Percentiles rank a stretch among this genome's conserved stretches.
Evolutionary conservation across 2,797 vertebrate genomes (phyloP).

Genomic region (Halcyon badia): DNA sequence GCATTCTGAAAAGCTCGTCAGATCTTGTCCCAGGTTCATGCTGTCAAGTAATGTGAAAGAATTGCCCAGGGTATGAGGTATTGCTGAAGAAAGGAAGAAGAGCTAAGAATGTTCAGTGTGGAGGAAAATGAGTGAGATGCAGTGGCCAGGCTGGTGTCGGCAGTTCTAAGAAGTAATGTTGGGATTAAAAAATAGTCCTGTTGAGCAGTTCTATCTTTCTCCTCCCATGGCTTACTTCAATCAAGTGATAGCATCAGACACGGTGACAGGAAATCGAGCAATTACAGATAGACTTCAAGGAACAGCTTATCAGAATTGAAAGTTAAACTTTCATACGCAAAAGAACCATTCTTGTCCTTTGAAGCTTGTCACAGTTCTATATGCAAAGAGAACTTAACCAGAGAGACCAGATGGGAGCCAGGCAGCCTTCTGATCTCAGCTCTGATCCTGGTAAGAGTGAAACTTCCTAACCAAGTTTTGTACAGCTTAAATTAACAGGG

Average conservation of each 20-base stretch:
- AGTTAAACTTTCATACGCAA: slow-evolving; percentile 28
- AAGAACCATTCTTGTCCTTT: slow-evolving; percentile 26
- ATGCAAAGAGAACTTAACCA: not conserved
- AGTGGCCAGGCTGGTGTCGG: not conserved
- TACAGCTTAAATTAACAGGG: not conserved
- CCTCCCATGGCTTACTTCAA: slow-evolving; percentile 34
- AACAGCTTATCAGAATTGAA: slow-evolving; percentile 30
- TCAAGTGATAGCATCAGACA: slow-evolving; percentile 34
- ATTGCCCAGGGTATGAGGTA: not conserved
- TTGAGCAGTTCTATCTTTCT: not conserved
- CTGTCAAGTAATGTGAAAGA: not conserved
- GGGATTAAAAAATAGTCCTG: not conserved
- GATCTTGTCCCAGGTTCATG: not conserved
- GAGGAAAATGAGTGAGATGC: not conserved
- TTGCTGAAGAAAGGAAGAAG: not conserved
- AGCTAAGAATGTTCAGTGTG: not conserved
- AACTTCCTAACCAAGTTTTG: not conserved
- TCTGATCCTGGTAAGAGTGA: not conserved
- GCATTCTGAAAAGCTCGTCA: not conserved
- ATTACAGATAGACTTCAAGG: slow-evolving; percentile 56
- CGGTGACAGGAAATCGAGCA: slow-evolving; percentile 50
- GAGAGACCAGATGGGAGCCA: not conserved
- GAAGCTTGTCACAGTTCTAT: not conserved
- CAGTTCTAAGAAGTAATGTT: not conserved
- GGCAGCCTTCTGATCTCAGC: not conserved